phyloP scores from a whole-genome alignment of 1,140 invertebrate genomes.

The Drosophila pruinosa region DNA sequence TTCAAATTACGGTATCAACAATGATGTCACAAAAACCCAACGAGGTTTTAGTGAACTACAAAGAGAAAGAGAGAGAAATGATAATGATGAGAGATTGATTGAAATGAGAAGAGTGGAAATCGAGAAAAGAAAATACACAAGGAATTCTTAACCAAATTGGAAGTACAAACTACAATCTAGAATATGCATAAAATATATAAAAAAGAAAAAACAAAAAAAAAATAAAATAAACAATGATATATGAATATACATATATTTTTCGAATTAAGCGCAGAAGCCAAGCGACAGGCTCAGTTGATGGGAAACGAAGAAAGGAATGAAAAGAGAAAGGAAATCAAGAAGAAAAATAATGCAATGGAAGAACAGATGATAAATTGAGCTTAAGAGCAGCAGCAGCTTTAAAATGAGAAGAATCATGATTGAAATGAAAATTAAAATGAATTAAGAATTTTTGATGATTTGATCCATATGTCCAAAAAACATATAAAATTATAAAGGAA shows the following conservation, averaged over 20 bases:
- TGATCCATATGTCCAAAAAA: not conserved
- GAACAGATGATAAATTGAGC: constrained; percentile 45
- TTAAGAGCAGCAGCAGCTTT: constrained; percentile 59
- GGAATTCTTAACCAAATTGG: constrained; percentile 81
- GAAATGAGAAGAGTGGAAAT: constrained; percentile 30
- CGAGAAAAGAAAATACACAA: constrained; percentile 73
- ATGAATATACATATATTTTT: constrained; percentile 49
- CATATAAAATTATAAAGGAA: constrained; percentile 12
- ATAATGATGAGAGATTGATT: constrained; percentile 6
- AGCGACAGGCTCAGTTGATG: constrained; percentile 22
- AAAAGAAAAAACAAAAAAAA: constrained; percentile 28
- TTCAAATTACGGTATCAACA: constrained; percentile 75
- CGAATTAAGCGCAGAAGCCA: constrained; percentile 45
- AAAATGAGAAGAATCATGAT: constrained; percentile 17
- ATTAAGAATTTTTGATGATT: constrained; percentile 15
- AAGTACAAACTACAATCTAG: constrained; percentile 81
- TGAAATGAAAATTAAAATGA: constrained; percentile 8
- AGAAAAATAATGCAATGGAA: constrained; percentile 4
- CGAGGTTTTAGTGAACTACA: constrained; percentile 39
- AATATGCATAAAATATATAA: constrained; percentile 69
- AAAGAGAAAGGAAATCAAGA: not conserved
- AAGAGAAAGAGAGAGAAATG: constrained; percentile 16
- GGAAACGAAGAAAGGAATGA: not conserved
- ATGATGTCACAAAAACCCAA: constrained; percentile 65
- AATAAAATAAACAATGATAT: constrained; percentile 18